Evolutionary conservation across 2,113 vertebrate species (phyloP).

Genomic region (Cariama cristata): DNA sequence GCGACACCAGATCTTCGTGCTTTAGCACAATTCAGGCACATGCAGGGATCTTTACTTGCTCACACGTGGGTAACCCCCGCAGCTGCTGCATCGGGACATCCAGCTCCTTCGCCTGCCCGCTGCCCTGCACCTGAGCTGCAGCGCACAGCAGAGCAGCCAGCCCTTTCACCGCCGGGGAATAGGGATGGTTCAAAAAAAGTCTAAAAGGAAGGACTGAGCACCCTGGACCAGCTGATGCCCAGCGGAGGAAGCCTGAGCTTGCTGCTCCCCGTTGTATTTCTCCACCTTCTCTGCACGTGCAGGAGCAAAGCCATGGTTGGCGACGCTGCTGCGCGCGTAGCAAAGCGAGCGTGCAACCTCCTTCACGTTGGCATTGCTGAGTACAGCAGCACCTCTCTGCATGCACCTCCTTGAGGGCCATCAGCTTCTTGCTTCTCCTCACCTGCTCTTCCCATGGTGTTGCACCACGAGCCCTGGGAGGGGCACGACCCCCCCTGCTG

Average conservation of each 20-base stretch:
- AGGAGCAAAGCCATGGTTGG: neutral
- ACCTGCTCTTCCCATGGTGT: neutral
- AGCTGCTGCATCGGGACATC: neutral
- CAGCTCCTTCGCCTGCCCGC: neutral
- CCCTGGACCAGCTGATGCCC: neutral
- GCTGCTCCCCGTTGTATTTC: neutral
- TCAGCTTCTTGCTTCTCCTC: neutral
- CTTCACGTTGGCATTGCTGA: rapidly evolving
- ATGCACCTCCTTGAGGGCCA: neutral
- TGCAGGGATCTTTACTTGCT: neutral
- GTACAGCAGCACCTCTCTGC: neutral
- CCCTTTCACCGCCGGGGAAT: neutral
- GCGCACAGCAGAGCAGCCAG: neutral
- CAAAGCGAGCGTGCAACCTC: neutral
- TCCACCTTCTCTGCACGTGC: neutral
- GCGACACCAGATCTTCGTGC: rapidly evolving
- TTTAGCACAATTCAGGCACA: neutral
- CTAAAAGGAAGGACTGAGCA: neutral
- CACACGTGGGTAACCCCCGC: rapidly evolving
- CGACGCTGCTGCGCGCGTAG: rapidly evolving
- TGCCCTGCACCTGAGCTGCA: neutral
- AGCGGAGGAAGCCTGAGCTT: neutral
- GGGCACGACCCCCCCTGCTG: neutral
- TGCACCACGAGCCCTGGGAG: neutral
- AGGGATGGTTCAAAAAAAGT: neutral